Conservation (phyloP, 2,113 vertebrate genomes). For the Xiphorhynchus elegans region DNA sequence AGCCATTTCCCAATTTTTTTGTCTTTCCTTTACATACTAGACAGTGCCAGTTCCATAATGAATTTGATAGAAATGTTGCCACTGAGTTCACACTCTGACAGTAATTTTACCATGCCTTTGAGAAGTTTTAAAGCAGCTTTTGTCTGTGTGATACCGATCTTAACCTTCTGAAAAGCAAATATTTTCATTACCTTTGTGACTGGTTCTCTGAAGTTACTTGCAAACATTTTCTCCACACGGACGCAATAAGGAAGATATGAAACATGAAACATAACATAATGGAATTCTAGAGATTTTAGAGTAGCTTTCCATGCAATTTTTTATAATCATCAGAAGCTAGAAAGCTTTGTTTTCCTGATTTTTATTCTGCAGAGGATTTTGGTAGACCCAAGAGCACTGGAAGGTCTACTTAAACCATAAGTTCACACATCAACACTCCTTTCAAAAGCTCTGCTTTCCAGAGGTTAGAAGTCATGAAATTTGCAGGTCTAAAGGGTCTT, state of each 20-base stretch:
- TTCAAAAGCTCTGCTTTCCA: neutral
- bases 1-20: neutral
- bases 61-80: neutral
- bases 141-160: neutral
- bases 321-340: neutral
- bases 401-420: neutral
- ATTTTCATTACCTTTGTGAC: neutral
- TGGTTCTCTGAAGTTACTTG: neutral
- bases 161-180: neutral
- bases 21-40: neutral
- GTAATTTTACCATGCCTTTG: neutral
- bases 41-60: neutral
- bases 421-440: neutral
- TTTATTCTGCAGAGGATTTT: neutral
- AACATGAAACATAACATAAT: neutral
- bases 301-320: neutral
- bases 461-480: neutral
- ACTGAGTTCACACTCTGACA: neutral
- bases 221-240: neutral
- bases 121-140: neutral
- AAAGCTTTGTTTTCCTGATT: neutral
- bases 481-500: neutral
- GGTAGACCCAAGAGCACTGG: neutral
- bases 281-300: neutral
- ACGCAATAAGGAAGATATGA: neutral